Conservation (phyloP, 2,888 invertebrate genomes). For the Tenthredo amoena region DNA sequence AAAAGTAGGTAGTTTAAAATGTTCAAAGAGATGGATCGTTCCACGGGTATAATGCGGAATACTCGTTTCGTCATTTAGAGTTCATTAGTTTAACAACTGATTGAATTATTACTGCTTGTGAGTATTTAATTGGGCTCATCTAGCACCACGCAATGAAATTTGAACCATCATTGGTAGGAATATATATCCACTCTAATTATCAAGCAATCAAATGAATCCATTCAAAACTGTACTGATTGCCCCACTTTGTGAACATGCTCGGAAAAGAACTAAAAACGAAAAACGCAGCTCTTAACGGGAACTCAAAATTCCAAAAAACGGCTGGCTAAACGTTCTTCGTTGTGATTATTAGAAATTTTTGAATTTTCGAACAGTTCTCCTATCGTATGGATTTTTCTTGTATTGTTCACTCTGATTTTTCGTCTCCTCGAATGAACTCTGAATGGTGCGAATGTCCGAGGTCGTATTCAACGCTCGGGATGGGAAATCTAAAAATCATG, state of each 20-base stretch:
- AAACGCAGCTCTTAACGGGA: too few relatives aligned
- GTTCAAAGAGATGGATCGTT: neutral
- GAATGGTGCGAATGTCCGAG: neutral
- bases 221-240: neutral
- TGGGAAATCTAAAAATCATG: slow-evolving; percentile 5
- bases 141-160: neutral
- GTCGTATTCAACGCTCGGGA: neutral
- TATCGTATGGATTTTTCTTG: neutral
- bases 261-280: too few relatives aligned
- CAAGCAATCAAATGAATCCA: neutral
- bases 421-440: neutral
- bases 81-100: neutral
- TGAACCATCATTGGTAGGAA: neutral
- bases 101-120: neutral
- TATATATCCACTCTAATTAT: neutral
- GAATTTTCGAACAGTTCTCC: neutral
- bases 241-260: neutral
- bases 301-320: too few relatives aligned
- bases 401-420: neutral
- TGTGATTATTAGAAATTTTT: neutral
- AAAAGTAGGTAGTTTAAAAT: neutral
- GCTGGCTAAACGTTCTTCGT: too few relatives aligned
- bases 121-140: neutral
- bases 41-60: neutral
- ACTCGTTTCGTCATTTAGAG: neutral